Base-by-base conservation (phyloP, 2,113 vertebrate species). In the Rostratula benghalensis region DNA sequence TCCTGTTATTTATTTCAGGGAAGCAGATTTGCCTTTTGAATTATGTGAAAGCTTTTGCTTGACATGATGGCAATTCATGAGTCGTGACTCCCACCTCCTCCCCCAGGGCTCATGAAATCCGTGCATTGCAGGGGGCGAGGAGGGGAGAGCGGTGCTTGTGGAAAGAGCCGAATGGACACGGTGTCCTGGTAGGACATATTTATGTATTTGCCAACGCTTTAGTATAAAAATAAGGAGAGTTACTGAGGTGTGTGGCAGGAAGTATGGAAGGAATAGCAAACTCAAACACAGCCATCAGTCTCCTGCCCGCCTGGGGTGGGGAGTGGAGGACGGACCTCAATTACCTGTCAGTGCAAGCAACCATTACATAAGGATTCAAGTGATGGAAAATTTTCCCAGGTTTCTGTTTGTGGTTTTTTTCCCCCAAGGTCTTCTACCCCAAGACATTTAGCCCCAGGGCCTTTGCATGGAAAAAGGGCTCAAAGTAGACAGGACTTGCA, bases 51-150 rank as follows among this genome's bases (percentile, higher is more conserved):
- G 60, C 53, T 20, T 96, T 96, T 96, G 77, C 89, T 53, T 95
- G 96, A 96, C 91, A 82, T 77, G 92, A 90, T 90, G 80, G 78
- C 70, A 94, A 97, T 97, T 97, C 97, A 96, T 95, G 95, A 93
- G 83, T 46, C 46, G 70, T 82, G 94, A 95, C 77, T 95, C 50
- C 45, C 8, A 0, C 80, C 89, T 94, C 91, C 91, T 97, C 94
- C 90, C 91, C 48, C 53, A 76, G 93, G 95, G 71, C 61, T 81
- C 56, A 64, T 89, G 95, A 96, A 97, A 96, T 54, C n/a, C 2
- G 33, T 53, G 43, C 45, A 10, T 48, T 83, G 61, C 76, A 33
- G 60, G 48, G 45, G 50, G 59, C 6, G 28, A 81, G 70, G 41
- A 86, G 78, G 39, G 79, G 89, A 93, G 61, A 77, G 71, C 74